Percentiles rank a stretch among this genome's conserved stretches.
Evolutionary conservation across 2,797 vertebrate genomes (phyloP).

Genomic region (Pelodytes ibericus): DNA sequence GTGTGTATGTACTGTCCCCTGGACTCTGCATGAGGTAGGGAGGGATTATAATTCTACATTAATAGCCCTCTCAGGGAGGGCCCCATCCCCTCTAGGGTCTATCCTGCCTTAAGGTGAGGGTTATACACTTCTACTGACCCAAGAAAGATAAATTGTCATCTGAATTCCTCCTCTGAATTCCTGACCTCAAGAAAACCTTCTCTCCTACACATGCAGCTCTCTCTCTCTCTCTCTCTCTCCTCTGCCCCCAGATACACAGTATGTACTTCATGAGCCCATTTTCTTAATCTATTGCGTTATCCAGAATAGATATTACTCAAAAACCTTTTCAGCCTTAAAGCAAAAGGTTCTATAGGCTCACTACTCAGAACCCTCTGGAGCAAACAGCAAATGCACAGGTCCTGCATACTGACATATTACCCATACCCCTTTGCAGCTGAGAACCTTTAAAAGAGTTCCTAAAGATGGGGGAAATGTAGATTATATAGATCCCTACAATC

Average conservation of each 20-base stretch:
- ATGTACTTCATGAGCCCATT: background rate
- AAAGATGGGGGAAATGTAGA: no score
- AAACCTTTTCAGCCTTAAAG: background rate
- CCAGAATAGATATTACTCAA: background rate
- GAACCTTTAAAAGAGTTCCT: no score
- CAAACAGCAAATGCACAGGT: background rate
- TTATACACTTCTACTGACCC: background rate
- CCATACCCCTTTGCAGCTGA: background rate
- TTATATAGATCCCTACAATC: no score
- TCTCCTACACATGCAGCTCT: background rate
- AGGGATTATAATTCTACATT: no score
- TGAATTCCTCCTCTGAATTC: constrained; percentile 8
- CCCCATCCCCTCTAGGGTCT: background rate
- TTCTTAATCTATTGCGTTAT: background rate
- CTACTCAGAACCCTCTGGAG: background rate
- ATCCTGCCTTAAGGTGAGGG: background rate
- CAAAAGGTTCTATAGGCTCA: background rate
- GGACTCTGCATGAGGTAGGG: no score
- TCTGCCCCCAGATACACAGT: background rate
- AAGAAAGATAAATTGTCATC: constrained; percentile 9
- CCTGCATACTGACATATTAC: background rate
- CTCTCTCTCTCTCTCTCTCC: constrained; percentile 10
- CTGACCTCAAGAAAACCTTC: constrained; percentile 19
- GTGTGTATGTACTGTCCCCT: no score
- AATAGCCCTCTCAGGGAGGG: no score